Evolutionary conservation across 2,888 invertebrate genomes (phyloP).

Genomic region (Cremastinae sp.): DNA sequence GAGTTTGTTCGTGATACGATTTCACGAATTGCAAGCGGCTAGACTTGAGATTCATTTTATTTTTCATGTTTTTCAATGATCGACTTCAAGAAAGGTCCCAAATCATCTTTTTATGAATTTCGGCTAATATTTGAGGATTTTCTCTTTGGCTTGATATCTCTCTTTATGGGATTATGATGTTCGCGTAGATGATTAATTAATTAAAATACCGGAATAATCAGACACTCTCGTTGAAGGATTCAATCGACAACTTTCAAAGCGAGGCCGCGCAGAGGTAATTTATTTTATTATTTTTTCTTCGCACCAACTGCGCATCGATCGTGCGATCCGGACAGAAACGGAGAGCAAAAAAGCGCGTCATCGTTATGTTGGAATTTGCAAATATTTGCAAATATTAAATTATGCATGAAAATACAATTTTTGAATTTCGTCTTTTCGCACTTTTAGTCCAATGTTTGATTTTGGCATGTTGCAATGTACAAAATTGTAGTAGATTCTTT

Average conservation of each 20-base stretch:
- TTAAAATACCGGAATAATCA: slow-evolving; percentile 50
- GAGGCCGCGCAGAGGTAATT: slow-evolving; percentile 51
- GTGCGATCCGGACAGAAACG: slow-evolving; percentile 12
- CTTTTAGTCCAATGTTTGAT: too few relatives aligned
- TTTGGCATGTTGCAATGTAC: too few relatives aligned
- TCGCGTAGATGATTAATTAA: slow-evolving; percentile 35
- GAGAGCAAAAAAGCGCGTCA: slow-evolving; percentile 67
- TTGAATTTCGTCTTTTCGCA: not conserved
- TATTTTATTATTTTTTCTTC: slow-evolving; percentile 38
- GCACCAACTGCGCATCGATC: slow-evolving; percentile 41
- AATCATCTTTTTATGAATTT: too few relatives aligned
- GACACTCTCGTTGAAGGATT: slow-evolving; percentile 53
- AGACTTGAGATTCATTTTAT: too few relatives aligned
- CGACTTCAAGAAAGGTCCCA: too few relatives aligned
- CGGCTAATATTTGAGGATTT: too few relatives aligned
- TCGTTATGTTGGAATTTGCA: slow-evolving; percentile 67
- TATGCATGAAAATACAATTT: slow-evolving; percentile 11
- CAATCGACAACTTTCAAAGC: slow-evolving; percentile 31
- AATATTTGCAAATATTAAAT: slow-evolving; percentile 30
- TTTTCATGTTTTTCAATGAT: too few relatives aligned
- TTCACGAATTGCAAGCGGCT: too few relatives aligned
- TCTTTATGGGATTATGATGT: too few relatives aligned
- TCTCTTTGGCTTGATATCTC: too few relatives aligned
- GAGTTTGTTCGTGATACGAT: too few relatives aligned
- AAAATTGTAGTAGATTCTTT: not conserved